Evolutionary conservation across 2,888 invertebrate species (phyloP), one percentile per base, ranked within the genome.

Genomic region (Drosophila peninsularis): DNA sequence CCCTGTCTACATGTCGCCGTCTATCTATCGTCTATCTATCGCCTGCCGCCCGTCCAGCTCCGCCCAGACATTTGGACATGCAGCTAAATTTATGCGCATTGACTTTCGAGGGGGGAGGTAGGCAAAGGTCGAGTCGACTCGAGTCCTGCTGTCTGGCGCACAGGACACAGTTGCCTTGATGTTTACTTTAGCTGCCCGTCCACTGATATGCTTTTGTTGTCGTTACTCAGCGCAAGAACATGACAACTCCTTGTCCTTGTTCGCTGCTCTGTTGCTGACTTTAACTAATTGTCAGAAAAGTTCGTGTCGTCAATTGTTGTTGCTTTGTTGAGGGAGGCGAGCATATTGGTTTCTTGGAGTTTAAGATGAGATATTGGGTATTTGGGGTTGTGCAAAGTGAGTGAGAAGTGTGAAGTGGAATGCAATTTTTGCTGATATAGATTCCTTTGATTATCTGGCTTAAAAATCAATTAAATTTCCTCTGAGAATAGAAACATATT

Each of bases 191-290:
- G 47, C 79, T 78, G 75, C 69, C 50, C 49, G 68, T 79, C 68
- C 74, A 82, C 53, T 70, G 81, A 84, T 81, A 81, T 77, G 71
- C 77, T 79, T 78, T 54, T 82, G 73, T 81, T 83, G 68, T 76
- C 63, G 62, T 80, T 67, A 65, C 66, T 65, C 81, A 62, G 61
- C 55, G 49, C 52, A 61, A 57, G 78, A 55, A 75, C 58, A 69
- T 57, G 80, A 60, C 60, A 61, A 65, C 62, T 68, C 21, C 72
- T 49, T 66, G 77, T 76, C 56, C 64, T 61, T 45, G 32, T 39
- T 5, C 36, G 4, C 39, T 45, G 50, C 17, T 56, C 58, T 44
- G 58, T 58, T 44, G 49, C 55, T 42, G 55, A 62, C 58, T 69
- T 72, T 44, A 45, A 50, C 73, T 69, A 57, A 34, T 47, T 63